Evolutionary conservation across 2,113 vertebrate genomes (phyloP), one percentile per base, ranked within the genome.

Genomic region (Oreochromis aureus): DNA sequence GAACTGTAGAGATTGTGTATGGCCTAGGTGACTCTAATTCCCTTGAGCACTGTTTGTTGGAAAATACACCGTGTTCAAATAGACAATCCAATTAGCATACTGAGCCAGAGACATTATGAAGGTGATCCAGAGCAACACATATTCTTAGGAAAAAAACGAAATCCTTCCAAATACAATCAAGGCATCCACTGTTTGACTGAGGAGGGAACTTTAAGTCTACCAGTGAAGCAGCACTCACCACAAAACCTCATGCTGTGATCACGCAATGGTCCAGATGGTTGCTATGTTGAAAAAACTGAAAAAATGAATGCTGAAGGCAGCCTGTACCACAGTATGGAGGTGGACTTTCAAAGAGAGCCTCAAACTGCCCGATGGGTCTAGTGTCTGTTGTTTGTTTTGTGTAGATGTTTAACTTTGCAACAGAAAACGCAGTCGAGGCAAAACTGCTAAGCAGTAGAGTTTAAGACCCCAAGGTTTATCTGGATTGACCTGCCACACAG

Each of bases 181-280:
- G 48, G 79, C 73, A 58, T 84, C 48, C 27, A 51, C 58, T 22
- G 82, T 86, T 63, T 80, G 59, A 79, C 34, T 41, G 79, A 79
- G 80, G 11, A 80, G 27, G 76, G 32, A 86, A 93, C 78, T 87
- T 88, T 66, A 92, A 87, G 66, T 91, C 82, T 27, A 85, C 80
- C 71, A 86, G 27, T 32, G 78, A 90, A 94, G 55, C 88, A 86
- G 71, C 63, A 63, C 86, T 91, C 89, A 86, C 84, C 86, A 69
- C 71, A 86, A 30, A 78, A 73, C 51, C 80, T 81, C 92, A 89
- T 22, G 86, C 85, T 94, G 92, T 92, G 92, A 87, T 83, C 89
- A 84, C 44, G 86, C 87, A 83, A 92, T 79, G 59, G 90, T 89
- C 89, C 93, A 94, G 92, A 94, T 93, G 86, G 91, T 92, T 95